Evolutionary conservation across 2,888 invertebrate species (phyloP).

Genomic region (Pherbina coryleti): DNA sequence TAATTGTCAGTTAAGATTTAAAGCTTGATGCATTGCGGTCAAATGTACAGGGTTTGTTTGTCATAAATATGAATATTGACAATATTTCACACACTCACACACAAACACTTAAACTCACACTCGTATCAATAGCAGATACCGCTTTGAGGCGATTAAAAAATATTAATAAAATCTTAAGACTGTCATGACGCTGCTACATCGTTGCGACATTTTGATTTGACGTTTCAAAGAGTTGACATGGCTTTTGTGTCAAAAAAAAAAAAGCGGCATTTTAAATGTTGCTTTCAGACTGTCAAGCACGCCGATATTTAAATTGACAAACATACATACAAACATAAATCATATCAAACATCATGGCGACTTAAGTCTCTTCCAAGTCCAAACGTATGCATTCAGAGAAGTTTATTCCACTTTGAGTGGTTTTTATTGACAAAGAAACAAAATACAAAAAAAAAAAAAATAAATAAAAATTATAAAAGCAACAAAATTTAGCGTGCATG

Average conservation of each 20-base stretch:
- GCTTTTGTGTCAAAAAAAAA: constrained; percentile 27
- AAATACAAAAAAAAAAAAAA: background rate
- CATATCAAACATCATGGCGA: background rate
- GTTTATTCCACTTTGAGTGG: constrained; percentile 2
- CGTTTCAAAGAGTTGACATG: constrained; percentile 32
- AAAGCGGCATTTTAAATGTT: background rate
- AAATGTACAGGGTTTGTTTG: constrained; percentile 46
- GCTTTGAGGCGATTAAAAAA: constrained; percentile 20
- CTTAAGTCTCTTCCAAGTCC: background rate
- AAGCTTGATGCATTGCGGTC: constrained; percentile 33
- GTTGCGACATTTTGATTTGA: constrained; percentile 24
- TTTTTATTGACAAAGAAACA: background rate
- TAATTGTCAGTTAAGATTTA: constrained; percentile 49
- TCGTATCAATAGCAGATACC: background rate
- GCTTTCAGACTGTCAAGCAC: background rate
- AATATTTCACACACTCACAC: constrained; percentile 37
- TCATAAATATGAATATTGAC: constrained; percentile 51
- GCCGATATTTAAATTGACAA: background rate
- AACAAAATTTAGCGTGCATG: background rate
- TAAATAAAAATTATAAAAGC: background rate
- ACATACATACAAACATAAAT: background rate
- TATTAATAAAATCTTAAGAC: constrained; percentile 5
- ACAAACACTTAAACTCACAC: background rate
- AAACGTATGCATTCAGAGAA: background rate
- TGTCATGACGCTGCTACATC: constrained; percentile 9